Evolutionary conservation across 1,140 invertebrate species (phyloP).

Genomic region (Microplitis mediator): DNA sequence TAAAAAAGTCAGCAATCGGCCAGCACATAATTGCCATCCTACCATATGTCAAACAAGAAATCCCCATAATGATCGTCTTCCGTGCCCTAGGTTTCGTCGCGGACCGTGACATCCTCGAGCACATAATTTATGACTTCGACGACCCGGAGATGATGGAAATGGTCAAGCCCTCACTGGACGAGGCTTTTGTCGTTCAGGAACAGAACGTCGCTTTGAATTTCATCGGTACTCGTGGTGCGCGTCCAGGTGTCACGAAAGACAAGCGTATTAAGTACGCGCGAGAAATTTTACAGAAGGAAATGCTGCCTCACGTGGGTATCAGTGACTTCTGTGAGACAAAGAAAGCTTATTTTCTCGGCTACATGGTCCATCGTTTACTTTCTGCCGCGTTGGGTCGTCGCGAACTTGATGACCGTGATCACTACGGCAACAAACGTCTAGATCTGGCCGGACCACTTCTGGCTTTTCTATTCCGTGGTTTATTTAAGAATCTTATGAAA

Average conservation of each 20-base stretch:
- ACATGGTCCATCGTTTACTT: slow-evolving; percentile 97
- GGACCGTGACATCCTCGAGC: slow-evolving; percentile 97
- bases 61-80: slow-evolving; percentile 99
- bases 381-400: slow-evolving; percentile 92
- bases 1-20: slow-evolving; percentile 96
- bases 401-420: slow-evolving; percentile 98
- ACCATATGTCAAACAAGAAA: slow-evolving; percentile 99
- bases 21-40: slow-evolving; percentile 97
- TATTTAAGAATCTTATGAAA: slow-evolving; percentile 93
- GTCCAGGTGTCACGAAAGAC: slow-evolving; percentile 97
- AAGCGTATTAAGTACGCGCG: slow-evolving; percentile 98
- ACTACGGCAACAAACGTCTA: slow-evolving; percentile 97
- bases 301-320: slow-evolving; percentile 98
- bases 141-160: slow-evolving; percentile 99
- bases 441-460: slow-evolving; percentile 96
- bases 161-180: slow-evolving; percentile 98
- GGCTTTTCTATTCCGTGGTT: slow-evolving; percentile 92
- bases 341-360: slow-evolving; percentile 97
- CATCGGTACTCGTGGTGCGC: slow-evolving; percentile 93
- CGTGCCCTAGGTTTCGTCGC: slow-evolving; percentile 96
- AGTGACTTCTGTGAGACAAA: slow-evolving; percentile 99
- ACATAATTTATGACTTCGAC: slow-evolving; percentile 99
- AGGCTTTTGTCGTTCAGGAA: slow-evolving; percentile 99
- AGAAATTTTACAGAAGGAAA: slow-evolving; percentile 99
- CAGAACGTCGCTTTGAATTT: slow-evolving; percentile 98